phyloP scores from a whole-genome alignment of 1,140 invertebrate genomes.

The Papilio machaon region DNA sequence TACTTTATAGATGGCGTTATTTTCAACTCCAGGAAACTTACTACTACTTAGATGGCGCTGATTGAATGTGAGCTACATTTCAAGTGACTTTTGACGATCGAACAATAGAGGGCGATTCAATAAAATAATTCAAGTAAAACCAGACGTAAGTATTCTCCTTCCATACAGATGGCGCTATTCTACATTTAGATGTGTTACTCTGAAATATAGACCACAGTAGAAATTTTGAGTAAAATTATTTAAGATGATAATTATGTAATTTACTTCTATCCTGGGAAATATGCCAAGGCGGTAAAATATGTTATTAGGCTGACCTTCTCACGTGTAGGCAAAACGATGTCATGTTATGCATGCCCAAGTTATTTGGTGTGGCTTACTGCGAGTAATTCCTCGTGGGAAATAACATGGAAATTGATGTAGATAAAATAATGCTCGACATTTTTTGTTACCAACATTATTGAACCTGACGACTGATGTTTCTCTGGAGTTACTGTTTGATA shows the following conservation, averaged over 20 bases:
- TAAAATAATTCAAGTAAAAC: neutral
- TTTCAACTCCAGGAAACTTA: neutral
- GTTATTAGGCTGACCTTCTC: conserved; percentile 10
- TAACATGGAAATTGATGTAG: conserved; percentile 37
- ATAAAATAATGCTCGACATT: conserved; percentile 33
- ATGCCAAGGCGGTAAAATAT: conserved; percentile 4
- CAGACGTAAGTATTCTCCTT: neutral
- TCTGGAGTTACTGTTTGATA: conserved; percentile 4
- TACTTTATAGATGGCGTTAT: neutral
- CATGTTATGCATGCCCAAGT: conserved; percentile 27
- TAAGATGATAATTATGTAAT: neutral
- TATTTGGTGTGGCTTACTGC: conserved; percentile 29
- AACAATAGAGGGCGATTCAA: neutral
- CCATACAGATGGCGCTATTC: neutral
- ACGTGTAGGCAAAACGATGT: conserved; percentile 16
- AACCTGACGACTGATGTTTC: conserved; percentile 32
- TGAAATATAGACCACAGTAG: neutral
- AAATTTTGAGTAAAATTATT: neutral
- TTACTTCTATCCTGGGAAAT: conserved; percentile 10
- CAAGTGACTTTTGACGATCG: neutral
- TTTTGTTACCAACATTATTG: conserved; percentile 25
- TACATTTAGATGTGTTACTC: neutral
- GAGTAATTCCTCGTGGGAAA: conserved; percentile 36
- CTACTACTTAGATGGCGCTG: neutral
- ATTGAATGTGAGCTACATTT: neutral